phyloP scores from a whole-genome alignment of 2,888 invertebrate species.

The Diarsia brunnea region DNA sequence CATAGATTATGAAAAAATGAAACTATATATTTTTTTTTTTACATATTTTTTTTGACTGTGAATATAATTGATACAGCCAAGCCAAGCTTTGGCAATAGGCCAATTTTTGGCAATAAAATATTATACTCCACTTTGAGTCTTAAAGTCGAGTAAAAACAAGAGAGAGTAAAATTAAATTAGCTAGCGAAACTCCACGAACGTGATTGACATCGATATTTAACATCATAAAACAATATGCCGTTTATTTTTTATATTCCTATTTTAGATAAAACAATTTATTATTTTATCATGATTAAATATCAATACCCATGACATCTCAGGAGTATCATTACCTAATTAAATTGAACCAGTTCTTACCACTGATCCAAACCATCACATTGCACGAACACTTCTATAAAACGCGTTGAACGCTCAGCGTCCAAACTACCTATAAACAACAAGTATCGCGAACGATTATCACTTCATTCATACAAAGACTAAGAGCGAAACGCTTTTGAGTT shows the following conservation, averaged over 20 bases:
- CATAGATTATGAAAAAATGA: not conserved
- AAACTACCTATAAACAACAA: constrained; percentile 43
- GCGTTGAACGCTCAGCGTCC: constrained; percentile 33
- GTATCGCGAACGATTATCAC: constrained; percentile 40
- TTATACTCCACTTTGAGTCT: too few species aligned
- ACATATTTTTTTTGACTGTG: not conserved
- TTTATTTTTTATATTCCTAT: not conserved
- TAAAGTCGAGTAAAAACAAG: too few species aligned
- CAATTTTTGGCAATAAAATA: not conserved
- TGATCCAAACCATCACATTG: constrained; percentile 6
- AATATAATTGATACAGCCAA: constrained; percentile 7
- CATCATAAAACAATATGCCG: not conserved
- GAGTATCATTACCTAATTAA: not conserved
- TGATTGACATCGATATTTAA: not conserved
- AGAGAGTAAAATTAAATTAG: not conserved
- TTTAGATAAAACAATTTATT: not conserved
- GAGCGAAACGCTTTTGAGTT: constrained; percentile 52
- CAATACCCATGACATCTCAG: too few species aligned
- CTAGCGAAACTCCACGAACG: not conserved
- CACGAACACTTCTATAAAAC: constrained; percentile 45
- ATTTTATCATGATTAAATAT: not conserved
- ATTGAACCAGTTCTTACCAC: not conserved
- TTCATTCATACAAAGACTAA: constrained; percentile 43
- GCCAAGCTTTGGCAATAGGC: not conserved
- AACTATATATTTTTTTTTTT: not conserved